Evolutionary conservation across 92 coral and sea anemone species (phyloP), one percentile per base, ranked within the genome.

Genomic region (Chrysogorgia sp.): DNA sequence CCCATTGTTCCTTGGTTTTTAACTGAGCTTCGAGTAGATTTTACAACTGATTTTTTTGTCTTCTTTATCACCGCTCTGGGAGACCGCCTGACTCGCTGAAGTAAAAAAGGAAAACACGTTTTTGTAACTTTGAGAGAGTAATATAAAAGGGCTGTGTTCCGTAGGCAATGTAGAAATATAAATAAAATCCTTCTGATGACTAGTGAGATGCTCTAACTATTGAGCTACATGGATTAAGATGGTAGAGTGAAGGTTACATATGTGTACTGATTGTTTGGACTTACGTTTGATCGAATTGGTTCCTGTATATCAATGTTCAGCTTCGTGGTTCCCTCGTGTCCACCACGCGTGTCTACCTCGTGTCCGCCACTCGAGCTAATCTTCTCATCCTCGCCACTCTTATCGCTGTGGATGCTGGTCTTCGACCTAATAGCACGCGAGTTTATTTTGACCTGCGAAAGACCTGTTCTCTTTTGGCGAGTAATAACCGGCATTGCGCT

Each of bases 391-490:
- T 45, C 59, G 34, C 1, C 66, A 23, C 40, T 32, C n/a, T 72
- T 52, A 37, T 55, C 31, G 25, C 23, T 21, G 40, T 52, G 28
- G 12, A 48, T 34, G 63, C n/a, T 45, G 7, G 63, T 10, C 65
- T 56, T 52, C 65, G 65, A 52, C 34, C 58, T 58, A 0, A 72
- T 2, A 55, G 79, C 30, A 20, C 52, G 79, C 13, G 79, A 72
- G 37, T 72, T 65, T 0, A 72, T 72, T 35, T 72, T 72, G 31
- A 58, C 50, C 34, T 72, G 63, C 10, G 65, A 53, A 22, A 72
- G 48, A 30, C 64, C 79, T 30, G 64, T 12, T 10, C 79, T 64
- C 5, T 72, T 56, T 69, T 48, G 59, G 59, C 59, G 60, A 7
- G 76, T 10, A 49, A 69, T 22, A 13, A 69, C 59, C 10, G 76